Evolutionary conservation across 2,888 invertebrate species (phyloP).

Genomic region (Neelides folsomi): DNA sequence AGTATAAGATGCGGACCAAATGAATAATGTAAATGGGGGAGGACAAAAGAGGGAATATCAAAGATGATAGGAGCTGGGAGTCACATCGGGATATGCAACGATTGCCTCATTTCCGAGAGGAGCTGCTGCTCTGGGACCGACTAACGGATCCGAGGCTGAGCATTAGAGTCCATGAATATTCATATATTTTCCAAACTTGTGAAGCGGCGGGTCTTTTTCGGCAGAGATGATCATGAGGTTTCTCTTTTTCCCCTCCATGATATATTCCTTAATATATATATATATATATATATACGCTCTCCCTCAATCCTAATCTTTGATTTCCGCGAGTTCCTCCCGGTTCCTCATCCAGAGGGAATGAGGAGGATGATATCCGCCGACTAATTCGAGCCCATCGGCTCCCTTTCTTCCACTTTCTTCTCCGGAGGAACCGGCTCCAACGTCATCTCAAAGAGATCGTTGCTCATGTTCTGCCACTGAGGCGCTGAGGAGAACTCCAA

Average conservation of each 20-base stretch:
- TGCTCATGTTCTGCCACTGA: background rate
- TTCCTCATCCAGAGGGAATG: constrained; percentile 16
- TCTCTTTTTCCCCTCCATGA: constrained; percentile 19
- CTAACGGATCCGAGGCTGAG: no score
- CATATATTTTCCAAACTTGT: constrained; percentile 28
- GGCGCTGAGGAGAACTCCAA: background rate
- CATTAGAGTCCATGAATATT: constrained; percentile 31
- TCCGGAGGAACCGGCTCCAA: background rate
- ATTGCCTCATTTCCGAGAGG: no score
- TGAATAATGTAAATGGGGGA: no score
- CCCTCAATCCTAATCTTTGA: constrained; percentile 27
- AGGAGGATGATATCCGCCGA: constrained; percentile 20
- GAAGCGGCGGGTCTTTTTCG: constrained; percentile 20
- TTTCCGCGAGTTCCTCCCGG: constrained; percentile 23
- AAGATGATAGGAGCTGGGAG: no score
- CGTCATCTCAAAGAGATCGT: background rate
- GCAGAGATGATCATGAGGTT: constrained; percentile 19
- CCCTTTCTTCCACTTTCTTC: constrained; percentile 6
- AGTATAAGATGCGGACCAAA: no score
- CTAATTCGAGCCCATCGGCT: constrained; percentile 20
- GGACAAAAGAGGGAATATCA: no score
- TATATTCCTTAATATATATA: constrained; percentile 8
- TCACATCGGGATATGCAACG: no score
- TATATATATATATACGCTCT: no score
- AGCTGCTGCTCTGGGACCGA: no score